Base-by-base conservation (phyloP, 2,888 invertebrate species). In the Oscheius sp. region DNA sequence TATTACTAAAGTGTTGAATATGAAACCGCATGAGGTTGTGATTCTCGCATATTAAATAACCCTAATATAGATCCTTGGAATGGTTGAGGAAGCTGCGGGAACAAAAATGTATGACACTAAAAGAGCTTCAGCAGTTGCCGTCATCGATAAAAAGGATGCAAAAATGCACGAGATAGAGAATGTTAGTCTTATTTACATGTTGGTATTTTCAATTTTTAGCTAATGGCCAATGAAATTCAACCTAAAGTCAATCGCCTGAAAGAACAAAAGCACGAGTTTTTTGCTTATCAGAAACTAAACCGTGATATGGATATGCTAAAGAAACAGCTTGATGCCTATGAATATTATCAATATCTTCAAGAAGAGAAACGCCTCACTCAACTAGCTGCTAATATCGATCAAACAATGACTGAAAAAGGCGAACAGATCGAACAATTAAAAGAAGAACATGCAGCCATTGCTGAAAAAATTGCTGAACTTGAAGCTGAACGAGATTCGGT, bases 11-110 rank as follows among this genome's bases (percentile, higher is more conserved):
- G 98, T 99, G 1, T 91, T 99, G 29, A 98, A 96, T 89, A 99
- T 99, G 98, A 99, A 97, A 89, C 96, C 99, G 0, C 92, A 93
- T 56, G 98, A 99, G 92, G 95, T 95, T 7, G 21, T 2, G 3
- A 7, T 49, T 49, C 21, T 18, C 13, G 9, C n/a, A n/a, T 35
- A 9, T 35, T 35, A 18, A 18, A 18, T 49, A 18, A 5, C 13
- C 21, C 9, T 45, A 18, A 7, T 49, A 7, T 49, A 94, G 93
- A 94, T 96, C 86, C 91, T 96, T 69, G 93, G 94, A 66, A 96
- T 99, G 96, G 93, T 99, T 72, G 99, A 99, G 90, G 99, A 99
- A 91, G 97, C 98, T 7, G 96, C 97, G 0, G 98, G 99, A 0
- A 98, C 98, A 0, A 93, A 94, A 85, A 93, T 96, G 93, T 99